A percentile compares a stretch with the other conserved stretches of the same genome.
Conservation (phyloP, 2,113 vertebrate genomes). For the Odontophorus gujanensis region DNA sequence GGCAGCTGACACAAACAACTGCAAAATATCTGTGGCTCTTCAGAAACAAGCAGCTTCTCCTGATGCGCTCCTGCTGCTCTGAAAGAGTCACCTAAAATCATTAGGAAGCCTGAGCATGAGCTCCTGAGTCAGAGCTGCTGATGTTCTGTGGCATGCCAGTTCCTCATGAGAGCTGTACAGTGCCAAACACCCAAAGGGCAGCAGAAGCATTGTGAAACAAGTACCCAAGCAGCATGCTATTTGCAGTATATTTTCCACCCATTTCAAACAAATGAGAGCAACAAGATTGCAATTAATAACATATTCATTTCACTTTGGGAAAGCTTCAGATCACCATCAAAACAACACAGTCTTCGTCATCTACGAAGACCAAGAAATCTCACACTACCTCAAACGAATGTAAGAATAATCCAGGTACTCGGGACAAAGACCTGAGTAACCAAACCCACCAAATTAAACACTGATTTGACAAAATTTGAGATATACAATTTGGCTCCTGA, state of each 20-base stretch:
- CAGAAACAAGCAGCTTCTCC: not conserved
- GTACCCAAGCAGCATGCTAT: not conserved
- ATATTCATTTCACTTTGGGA: not conserved
- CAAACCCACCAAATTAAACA: not conserved
- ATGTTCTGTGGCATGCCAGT: not conserved
- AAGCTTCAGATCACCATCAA: not conserved
- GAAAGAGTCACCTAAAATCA: not conserved
- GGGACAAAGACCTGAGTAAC: not conserved
- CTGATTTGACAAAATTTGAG: not conserved
- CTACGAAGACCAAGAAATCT: not conserved
- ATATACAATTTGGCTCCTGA: not conserved
- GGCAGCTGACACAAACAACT: not conserved
- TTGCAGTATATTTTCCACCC: not conserved
- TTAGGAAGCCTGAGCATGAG: not conserved
- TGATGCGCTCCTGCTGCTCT: rapidly evolving
- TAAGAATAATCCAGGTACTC: not conserved
- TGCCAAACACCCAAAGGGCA: not conserved
- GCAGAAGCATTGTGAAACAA: not conserved
- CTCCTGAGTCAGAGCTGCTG: not conserved
- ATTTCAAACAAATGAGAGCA: not conserved
- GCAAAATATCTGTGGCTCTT: not conserved
- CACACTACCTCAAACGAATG: not conserved
- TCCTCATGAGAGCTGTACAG: not conserved
- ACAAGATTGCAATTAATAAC: not conserved
- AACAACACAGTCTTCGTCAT: not conserved